Percentiles rank a stretch among this genome's conserved stretches.
These are phyloP conservation scores for Forpus xanthops DNA, from an alignment of 2,797 vertebrate species.

Conservation along the genomic window DNA sequence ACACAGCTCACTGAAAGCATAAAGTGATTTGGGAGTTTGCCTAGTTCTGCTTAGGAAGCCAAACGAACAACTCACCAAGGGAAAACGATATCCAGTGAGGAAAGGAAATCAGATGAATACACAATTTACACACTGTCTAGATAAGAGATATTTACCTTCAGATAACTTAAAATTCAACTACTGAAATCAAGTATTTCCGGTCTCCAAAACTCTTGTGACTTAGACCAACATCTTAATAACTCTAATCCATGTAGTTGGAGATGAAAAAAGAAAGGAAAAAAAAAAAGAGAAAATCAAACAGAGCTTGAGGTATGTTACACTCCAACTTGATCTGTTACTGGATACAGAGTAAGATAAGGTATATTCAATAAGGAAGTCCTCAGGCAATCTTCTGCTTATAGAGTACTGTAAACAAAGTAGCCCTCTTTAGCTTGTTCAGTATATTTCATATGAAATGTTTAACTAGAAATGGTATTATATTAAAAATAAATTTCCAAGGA, in stretches of 20 bases:
- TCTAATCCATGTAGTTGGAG: not conserved
- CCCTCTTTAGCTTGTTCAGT: not conserved
- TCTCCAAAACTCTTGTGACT: constrained; percentile 44
- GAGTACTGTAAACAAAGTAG: not conserved
- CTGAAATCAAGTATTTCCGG: constrained; percentile 62
- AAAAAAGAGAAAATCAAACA: constrained; percentile 14
- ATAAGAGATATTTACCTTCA: constrained; percentile 63
- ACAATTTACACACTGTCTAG: constrained; percentile 15
- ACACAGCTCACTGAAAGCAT: constrained; percentile 28
- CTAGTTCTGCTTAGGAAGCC: constrained; percentile 51
- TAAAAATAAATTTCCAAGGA: constrained; percentile 27
- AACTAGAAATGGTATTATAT: constrained; percentile 25
- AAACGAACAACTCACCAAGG: not conserved
- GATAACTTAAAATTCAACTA: constrained; percentile 51
- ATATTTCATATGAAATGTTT: constrained; percentile 4
- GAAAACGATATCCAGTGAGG: constrained; percentile 19
- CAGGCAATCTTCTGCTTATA: constrained; percentile 30
- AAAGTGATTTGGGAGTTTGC: constrained; percentile 42
- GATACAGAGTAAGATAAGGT: constrained; percentile 39
- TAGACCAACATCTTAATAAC: constrained; percentile 50
- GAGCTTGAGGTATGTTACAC: not conserved
- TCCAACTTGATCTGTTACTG: not conserved
- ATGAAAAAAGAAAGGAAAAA: not conserved
- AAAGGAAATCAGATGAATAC: constrained; percentile 47
- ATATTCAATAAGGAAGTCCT: constrained; percentile 54